phyloP scores from a whole-genome alignment of 1,140 invertebrate genomes.

The Mercenaria mercenaria region DNA sequence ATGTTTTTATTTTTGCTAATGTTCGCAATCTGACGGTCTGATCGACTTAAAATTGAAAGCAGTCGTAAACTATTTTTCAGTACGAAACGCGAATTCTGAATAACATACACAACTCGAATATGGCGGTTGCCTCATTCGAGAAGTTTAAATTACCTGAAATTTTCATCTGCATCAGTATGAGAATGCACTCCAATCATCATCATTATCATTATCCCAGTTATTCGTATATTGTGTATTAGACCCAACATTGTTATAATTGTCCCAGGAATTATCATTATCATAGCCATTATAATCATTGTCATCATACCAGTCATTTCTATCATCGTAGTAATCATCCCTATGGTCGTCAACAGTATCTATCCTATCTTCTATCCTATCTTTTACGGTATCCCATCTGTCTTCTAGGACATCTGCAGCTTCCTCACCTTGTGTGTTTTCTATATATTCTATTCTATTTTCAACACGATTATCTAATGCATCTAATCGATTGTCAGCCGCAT shows the following conservation, averaged over 20 bases:
- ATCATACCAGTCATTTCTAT: background rate
- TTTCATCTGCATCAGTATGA: too few relatives aligned
- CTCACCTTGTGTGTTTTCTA: background rate
- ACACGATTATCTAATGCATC: background rate
- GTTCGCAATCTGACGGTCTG: too few relatives aligned
- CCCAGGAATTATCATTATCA: background rate
- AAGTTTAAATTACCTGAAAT: too few relatives aligned
- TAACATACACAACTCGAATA: too few relatives aligned
- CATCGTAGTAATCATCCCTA: background rate
- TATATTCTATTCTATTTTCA: too few relatives aligned
- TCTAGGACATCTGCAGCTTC: background rate
- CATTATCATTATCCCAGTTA: background rate
- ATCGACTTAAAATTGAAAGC: too few relatives aligned
- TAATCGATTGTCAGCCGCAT: background rate
- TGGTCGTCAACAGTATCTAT: background rate
- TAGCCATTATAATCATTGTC: background rate
- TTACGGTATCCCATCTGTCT: background rate
- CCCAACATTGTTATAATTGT: background rate
- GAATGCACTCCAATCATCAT: background rate
- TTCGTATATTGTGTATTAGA: background rate
- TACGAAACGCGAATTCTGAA: too few relatives aligned
- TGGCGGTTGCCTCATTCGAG: too few relatives aligned
- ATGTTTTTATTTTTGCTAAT: too few relatives aligned
- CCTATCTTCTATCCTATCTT: background rate
- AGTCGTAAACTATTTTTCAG: too few relatives aligned